A percentile compares a stretch with the other conserved stretches of the same genome.
Conservation (phyloP, 1,140 invertebrate genomes). For the Meloidogyne hapla region DNA sequence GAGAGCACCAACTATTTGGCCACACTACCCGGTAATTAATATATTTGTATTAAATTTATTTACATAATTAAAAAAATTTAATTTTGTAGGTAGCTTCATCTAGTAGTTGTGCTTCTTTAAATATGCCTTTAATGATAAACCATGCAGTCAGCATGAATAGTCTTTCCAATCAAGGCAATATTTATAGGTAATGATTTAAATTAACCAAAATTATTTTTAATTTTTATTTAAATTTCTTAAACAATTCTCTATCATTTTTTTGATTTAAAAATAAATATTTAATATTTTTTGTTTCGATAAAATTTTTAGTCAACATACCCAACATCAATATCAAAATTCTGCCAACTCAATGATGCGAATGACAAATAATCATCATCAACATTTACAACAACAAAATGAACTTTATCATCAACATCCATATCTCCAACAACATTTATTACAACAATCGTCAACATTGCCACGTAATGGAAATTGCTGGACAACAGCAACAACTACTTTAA, state of each 20-base stretch:
- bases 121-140: slow-evolving; percentile 16
- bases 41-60: too few relatives aligned
- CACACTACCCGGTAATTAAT: background rate
- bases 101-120: slow-evolving; percentile 13
- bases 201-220: too few relatives aligned
- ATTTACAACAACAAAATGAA: background rate
- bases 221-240: too few relatives aligned
- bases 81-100: too few relatives aligned
- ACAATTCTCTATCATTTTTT: too few relatives aligned
- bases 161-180: background rate
- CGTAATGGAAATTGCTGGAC: background rate
- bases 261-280: too few relatives aligned
- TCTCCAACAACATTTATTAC: background rate
- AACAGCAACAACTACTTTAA: background rate
- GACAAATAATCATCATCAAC: background rate
- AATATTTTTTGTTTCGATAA: too few relatives aligned
- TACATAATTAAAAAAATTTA: too few relatives aligned
- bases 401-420: background rate
- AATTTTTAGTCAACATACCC: background rate
- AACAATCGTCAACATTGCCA: background rate
- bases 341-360: background rate
- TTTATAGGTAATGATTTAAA: too few relatives aligned
- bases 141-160: slow-evolving; percentile 19
- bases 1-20: background rate
- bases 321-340: background rate